A percentile compares a stretch with the other conserved stretches of the same genome.
phyloP scores from a whole-genome alignment of 2,797 vertebrate genomes.

The Poliocrania exsul region DNA sequence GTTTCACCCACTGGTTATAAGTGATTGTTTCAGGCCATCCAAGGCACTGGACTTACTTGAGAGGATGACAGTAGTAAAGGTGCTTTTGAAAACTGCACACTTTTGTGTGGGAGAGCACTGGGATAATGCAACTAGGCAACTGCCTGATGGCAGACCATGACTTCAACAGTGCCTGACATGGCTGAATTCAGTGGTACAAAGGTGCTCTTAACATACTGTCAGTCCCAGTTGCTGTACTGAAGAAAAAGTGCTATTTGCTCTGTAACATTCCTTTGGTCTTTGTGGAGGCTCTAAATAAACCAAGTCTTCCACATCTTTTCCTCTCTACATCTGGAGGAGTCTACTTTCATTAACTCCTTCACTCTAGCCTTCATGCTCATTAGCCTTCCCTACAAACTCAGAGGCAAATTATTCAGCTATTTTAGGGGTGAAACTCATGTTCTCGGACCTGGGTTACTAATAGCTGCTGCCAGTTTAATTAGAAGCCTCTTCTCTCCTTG shows the following conservation, averaged over 20 bases:
- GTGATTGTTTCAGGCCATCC: not conserved
- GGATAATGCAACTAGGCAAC: not conserved
- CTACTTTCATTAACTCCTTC: not conserved
- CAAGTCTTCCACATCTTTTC: not conserved
- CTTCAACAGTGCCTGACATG: not conserved
- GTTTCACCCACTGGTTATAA: not conserved
- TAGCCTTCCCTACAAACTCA: not conserved
- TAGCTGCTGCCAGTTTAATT: not conserved
- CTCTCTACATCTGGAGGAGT: not conserved
- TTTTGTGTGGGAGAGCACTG: not conserved
- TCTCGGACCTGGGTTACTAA: not conserved
- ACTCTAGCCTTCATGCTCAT: not conserved
- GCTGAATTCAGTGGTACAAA: not conserved
- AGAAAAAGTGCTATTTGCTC: not conserved
- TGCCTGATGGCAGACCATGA: rapidly evolving
- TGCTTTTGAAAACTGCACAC: not conserved
- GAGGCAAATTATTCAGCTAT: not conserved
- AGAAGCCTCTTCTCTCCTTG: not conserved
- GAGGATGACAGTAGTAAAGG: not conserved
- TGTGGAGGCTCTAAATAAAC: not conserved
- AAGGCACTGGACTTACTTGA: not conserved
- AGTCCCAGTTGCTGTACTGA: not conserved
- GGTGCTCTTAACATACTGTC: not conserved
- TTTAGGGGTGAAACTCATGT: not conserved
- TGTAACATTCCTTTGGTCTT: not conserved